A percentile compares a stretch with the other conserved stretches of the same genome.
Conservation (phyloP, 2,113 vertebrate genomes). For the Turdus rufiventris region DNA sequence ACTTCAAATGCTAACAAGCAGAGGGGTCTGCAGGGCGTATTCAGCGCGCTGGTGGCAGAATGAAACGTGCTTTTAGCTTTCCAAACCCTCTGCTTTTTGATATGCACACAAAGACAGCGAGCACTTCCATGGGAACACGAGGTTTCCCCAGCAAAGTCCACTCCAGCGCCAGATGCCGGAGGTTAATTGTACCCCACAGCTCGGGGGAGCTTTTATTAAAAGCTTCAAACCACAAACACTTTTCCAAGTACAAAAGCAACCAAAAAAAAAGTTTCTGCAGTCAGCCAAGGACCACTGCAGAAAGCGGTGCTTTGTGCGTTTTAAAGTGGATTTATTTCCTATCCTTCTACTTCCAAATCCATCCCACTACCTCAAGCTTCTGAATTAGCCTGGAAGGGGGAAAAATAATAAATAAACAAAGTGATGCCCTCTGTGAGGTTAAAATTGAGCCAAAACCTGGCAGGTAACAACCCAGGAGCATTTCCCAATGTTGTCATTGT, state of each 20-base stretch:
- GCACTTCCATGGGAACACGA: background rate
- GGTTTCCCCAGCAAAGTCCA: background rate
- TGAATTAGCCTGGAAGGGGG: background rate
- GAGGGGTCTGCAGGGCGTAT: background rate
- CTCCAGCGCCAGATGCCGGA: background rate
- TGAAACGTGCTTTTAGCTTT: background rate
- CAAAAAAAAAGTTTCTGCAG: background rate
- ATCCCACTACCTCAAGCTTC: background rate
- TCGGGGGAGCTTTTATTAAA: background rate
- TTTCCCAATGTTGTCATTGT: fast-evolving
- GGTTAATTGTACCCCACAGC: background rate
- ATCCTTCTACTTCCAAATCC: background rate
- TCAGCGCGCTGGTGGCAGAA: background rate
- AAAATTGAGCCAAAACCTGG: background rate
- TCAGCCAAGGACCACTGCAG: background rate
- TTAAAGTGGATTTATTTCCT: background rate
- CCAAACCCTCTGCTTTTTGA: background rate
- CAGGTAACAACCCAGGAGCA: background rate
- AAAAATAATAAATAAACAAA: background rate
- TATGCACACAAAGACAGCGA: background rate
- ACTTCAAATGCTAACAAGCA: background rate
- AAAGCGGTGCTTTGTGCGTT: background rate
- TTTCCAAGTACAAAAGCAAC: background rate
- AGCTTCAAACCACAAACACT: background rate
- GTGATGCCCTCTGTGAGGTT: background rate